phyloP scores from a whole-genome alignment of 1,140 invertebrate species.

The Trichonephila clavipes region DNA sequence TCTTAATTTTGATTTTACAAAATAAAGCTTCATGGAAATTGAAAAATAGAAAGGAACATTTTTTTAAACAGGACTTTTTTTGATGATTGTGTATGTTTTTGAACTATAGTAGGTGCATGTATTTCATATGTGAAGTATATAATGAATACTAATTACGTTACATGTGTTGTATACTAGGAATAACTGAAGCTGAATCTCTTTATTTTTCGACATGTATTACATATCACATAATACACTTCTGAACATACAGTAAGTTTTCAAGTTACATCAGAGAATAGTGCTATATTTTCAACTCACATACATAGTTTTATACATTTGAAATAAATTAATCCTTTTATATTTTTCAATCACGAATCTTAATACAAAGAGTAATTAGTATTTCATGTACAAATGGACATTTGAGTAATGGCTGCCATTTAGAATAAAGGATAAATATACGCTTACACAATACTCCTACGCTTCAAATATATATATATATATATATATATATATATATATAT shows the following conservation, averaged over 20 bases:
- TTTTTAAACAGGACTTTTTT: too few relatives aligned
- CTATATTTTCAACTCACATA: not conserved
- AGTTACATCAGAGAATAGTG: not conserved
- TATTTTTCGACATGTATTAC: not conserved
- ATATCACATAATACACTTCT: not conserved
- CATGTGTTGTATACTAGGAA: too few relatives aligned
- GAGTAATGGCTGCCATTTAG: not conserved
- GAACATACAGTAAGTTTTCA: not conserved
- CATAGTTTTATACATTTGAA: not conserved
- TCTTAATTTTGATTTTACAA: too few relatives aligned
- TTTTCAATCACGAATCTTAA: not conserved
- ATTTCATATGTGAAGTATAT: too few relatives aligned
- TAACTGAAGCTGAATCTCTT: too few relatives aligned
- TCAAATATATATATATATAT: not conserved
- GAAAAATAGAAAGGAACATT: too few relatives aligned
- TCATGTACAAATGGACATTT: not conserved
- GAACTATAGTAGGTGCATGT: too few relatives aligned
- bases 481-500: not conserved
- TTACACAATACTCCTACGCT: not conserved
- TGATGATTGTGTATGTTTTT: too few relatives aligned
- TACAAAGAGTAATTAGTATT: not conserved
- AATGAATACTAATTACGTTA: too few relatives aligned
- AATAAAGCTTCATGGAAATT: too few relatives aligned
- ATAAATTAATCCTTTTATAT: not conserved
- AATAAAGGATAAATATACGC: not conserved